Evolutionary conservation across 1,140 invertebrate genomes (phyloP), one percentile per base, ranked within the genome.

Genomic region (Anthonomus grandis): DNA sequence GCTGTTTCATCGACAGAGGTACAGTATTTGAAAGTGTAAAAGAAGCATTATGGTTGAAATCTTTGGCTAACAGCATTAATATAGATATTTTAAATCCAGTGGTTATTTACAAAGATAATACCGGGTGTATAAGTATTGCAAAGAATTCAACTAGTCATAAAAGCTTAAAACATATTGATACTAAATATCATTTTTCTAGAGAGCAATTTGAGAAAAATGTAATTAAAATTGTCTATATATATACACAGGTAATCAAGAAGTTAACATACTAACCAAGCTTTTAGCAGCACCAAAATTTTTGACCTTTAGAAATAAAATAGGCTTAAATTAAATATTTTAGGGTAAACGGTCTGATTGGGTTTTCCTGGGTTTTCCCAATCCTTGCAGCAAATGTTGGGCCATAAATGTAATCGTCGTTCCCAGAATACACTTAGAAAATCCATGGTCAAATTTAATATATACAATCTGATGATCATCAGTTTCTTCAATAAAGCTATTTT

Each of bases 1-100:
- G 65, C 69, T 27, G 45, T 64, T 15, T 76, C 68, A 15, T 73
- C 67, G 3, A 66, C 64, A n/a, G 60, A 71, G 61, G 64, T 66
- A 2, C 65, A 71, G 51, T 70, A 8, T 66, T 19, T 51, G 65
- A 68, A 59, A 63, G 62, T 31, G 63, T 62, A 22, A 64, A 25
- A 51, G 66, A 70, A 61, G 65, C 62, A 8, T 31, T 66, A 1
- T 71, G 64, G 65, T 50, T 66, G 10, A 58, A 53, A 53, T 27
- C 15, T 1, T 31, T 58, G 15, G 2, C 22, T 21, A 53, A 18
- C 17, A 24, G 22, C 44, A 42, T 53, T 19, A 21, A n/a, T n/a
- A n/a, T n/a, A n/a, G n/a, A n/a, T n/a, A n/a, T n/a, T n/a, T n/a
- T n/a, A 22, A 17, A 19, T 22, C 15, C 21, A 21, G 12, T 45